Percentiles rank a stretch among this genome's conserved stretches.
These are phyloP conservation scores for Syncerus caffer DNA, from an alignment of 2,797 vertebrate species.

Conservation along the genomic window DNA sequence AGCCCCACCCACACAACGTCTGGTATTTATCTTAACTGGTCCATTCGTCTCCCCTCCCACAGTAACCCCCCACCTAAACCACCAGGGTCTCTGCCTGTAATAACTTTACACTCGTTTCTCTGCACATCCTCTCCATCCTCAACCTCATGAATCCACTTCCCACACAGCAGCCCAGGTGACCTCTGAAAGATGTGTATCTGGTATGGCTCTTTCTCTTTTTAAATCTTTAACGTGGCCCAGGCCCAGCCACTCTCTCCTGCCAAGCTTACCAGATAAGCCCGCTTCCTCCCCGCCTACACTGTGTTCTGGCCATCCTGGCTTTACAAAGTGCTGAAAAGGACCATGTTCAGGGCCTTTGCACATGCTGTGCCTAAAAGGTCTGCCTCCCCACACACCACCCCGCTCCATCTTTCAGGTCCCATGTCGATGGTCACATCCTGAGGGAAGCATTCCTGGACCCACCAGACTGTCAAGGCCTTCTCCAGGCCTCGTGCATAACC, in stretches of 20 bases:
- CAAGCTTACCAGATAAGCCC: neutral
- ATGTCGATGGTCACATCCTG: neutral
- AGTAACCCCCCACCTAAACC: neutral
- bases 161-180: neutral
- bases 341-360: neutral
- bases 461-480: neutral
- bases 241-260: neutral
- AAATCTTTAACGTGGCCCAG: neutral
- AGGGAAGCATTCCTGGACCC: neutral
- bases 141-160: neutral
- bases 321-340: neutral
- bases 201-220: neutral
- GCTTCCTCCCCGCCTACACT: rapidly evolving
- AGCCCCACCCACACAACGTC: rapidly evolving
- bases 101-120: neutral
- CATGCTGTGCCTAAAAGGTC: neutral
- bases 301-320: neutral
- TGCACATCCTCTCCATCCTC: neutral
- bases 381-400: rapidly evolving
- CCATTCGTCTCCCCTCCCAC: neutral
- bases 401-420: neutral
- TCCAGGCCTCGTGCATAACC: rapidly evolving
- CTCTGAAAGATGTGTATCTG: neutral
- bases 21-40: neutral
- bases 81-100: neutral